phyloP scores from a whole-genome alignment of 2,113 vertebrate species.

The Plecturocebus donacophilus region DNA sequence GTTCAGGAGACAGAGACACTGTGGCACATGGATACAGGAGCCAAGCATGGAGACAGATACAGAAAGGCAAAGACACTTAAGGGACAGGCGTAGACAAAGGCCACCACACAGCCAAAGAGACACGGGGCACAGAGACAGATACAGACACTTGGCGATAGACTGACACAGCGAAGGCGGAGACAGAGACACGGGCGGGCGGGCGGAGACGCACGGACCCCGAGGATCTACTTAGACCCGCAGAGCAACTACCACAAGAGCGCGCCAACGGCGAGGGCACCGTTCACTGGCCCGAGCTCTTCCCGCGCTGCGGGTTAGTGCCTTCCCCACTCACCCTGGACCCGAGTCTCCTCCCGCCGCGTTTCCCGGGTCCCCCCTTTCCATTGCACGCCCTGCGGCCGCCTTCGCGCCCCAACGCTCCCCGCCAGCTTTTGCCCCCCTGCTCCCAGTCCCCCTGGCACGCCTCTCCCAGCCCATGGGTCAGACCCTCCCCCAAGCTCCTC shows the following conservation, averaged over 20 bases:
- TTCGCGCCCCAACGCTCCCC: neutral
- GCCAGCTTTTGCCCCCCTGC: neutral
- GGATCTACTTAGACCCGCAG: neutral
- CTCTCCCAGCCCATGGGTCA: neutral
- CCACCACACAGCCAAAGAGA: neutral
- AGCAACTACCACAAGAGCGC: neutral
- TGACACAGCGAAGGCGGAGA: neutral
- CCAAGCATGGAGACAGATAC: neutral
- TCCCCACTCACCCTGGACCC: neutral
- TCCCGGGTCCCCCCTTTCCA: neutral
- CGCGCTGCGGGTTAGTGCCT: neutral
- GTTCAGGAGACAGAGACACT: neutral
- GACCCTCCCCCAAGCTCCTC: neutral
- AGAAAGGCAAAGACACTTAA: neutral
- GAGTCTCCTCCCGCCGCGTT: neutral
- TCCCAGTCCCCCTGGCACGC: neutral
- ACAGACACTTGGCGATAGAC: neutral
- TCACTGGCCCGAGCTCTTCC: neutral
- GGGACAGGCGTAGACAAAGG: neutral
- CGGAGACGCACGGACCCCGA: constrained; percentile 52
- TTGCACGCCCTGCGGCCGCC: neutral
- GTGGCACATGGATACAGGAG: neutral
- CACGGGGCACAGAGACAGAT: neutral
- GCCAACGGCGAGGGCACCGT: neutral
- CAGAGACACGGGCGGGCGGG: neutral